Evolutionary conservation across 2,113 vertebrate species (phyloP).

Genomic region (Myotis lucifugus): DNA sequence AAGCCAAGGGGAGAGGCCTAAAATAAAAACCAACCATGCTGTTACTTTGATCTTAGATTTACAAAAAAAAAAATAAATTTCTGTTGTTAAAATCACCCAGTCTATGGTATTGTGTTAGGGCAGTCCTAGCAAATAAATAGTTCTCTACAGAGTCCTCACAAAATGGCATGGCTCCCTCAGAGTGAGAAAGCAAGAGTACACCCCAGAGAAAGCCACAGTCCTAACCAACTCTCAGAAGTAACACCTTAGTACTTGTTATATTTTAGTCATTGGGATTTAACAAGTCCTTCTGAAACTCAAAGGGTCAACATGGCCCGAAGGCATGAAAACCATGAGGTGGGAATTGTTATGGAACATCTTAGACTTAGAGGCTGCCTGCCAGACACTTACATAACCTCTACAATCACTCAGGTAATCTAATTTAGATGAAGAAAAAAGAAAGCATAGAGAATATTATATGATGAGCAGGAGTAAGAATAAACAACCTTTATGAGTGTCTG

Average conservation of each 20-base stretch:
- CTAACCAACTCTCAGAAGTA: neutral
- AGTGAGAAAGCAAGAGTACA: neutral
- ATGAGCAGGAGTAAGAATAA: neutral
- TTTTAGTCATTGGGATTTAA: neutral
- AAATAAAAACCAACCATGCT: too few relatives aligned
- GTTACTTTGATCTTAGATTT: neutral
- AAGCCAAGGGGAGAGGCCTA: neutral
- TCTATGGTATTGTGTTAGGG: neutral
- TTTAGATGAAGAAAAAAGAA: neutral
- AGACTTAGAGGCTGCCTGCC: neutral
- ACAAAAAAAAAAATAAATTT: neutral
- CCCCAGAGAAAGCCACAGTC: neutral
- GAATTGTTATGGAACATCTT: neutral
- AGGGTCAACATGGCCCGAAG: neutral
- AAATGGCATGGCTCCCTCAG: neutral
- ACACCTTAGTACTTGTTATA: neutral
- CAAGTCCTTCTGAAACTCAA: neutral
- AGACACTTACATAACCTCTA: neutral
- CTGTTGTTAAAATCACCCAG: neutral
- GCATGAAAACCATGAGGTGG: neutral
- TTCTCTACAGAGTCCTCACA: neutral
- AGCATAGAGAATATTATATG: neutral
- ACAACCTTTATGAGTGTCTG: neutral
- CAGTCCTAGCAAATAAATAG: neutral
- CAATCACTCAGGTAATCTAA: neutral